Evolutionary conservation across 2,797 vertebrate species (phyloP).

Genomic region (Cyprinella venusta): DNA sequence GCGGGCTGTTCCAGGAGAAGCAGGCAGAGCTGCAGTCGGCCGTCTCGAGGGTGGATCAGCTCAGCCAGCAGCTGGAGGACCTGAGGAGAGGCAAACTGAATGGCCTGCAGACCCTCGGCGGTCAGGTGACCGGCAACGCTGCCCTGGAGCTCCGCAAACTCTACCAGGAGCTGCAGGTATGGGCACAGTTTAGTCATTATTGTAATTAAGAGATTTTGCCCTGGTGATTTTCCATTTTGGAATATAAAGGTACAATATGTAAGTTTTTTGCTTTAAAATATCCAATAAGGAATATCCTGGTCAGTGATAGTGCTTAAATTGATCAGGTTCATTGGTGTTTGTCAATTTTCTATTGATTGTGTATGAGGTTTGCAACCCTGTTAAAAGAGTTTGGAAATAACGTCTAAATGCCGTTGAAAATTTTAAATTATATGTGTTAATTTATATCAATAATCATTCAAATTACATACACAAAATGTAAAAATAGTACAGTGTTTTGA

Average conservation of each 20-base stretch:
- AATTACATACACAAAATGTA: not conserved
- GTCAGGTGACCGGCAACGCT: conserved; percentile 89
- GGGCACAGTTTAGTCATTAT: not conserved
- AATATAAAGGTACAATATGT: not conserved
- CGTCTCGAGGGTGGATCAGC: conserved; percentile 94
- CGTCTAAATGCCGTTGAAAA: not conserved
- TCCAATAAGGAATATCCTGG: not conserved
- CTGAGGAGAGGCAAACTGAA: conserved; percentile 93
- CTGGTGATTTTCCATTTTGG: not conserved
- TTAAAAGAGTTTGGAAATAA: not conserved
- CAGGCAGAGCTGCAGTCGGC: conserved; percentile 94
- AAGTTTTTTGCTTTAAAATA: not conserved
- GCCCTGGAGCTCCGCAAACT: conserved; percentile 92
- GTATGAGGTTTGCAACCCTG: not conserved
- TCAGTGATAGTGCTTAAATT: not conserved
- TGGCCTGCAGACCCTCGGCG: conserved; percentile 87
- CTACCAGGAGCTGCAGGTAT: conserved; percentile 98
- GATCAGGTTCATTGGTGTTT: not conserved
- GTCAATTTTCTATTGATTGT: not conserved
- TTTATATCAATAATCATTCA: not conserved
- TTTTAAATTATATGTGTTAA: not conserved
- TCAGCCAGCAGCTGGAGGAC: conserved; percentile 95
- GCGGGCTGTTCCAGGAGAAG: conserved; percentile 96
- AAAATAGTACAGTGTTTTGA: not conserved
- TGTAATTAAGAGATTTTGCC: not conserved